Conservation (phyloP, 2,797 vertebrate species). For the Mustela erminea region DNA sequence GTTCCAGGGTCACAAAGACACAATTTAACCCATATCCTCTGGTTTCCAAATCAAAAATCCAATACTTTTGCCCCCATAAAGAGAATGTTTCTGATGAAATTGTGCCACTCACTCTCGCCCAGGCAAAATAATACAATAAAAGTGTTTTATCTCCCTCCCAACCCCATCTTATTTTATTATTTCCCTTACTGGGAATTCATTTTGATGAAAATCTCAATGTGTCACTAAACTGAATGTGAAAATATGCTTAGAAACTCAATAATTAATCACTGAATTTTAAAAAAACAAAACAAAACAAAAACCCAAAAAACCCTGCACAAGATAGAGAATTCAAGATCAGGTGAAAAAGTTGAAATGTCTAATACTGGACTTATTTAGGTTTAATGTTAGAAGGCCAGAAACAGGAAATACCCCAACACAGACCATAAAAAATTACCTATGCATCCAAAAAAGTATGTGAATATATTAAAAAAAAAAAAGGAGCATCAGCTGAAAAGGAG, state of each 20-base stretch:
- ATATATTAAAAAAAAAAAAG: neutral
- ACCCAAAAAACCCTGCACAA: neutral
- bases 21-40: neutral
- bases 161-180: constrained; percentile 13
- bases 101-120: neutral
- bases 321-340: neutral
- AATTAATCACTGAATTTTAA: neutral
- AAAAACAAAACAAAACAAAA: neutral
- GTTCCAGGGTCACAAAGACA: neutral
- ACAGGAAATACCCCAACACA: neutral
- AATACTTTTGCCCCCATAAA: neutral
- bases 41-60: constrained; percentile 32
- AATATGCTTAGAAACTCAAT: neutral
- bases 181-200: neutral
- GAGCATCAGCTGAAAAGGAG: constrained; percentile 32
- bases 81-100: constrained; percentile 9
- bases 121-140: constrained; percentile 7
- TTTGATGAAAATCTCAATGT: constrained; percentile 29
- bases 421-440: neutral
- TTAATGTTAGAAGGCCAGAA: neutral
- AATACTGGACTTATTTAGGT: neutral
- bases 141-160: neutral
- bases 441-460: neutral
- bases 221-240: neutral
- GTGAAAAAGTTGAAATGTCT: neutral